Base-by-base conservation (phyloP, 2,113 vertebrate species). In the Ailuropoda melanoleuca region DNA sequence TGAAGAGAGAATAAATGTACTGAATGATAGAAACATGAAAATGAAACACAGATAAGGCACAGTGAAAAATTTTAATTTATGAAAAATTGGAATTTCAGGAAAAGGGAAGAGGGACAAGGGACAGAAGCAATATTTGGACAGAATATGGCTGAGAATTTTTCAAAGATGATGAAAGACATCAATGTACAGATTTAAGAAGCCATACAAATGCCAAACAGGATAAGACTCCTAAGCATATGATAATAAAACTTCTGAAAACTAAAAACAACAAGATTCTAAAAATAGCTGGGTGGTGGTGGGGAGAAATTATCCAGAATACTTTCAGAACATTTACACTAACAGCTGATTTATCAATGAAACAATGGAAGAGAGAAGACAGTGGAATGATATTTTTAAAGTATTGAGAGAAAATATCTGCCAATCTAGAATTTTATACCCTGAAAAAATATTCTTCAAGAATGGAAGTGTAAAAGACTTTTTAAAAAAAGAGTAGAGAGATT, bases 261-360 rank as follows among this genome's bases (percentile, higher is more conserved):
- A 10, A 87, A 84, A 48, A 75, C 9, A 74, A 58, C 8, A 66
- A 60, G 68, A 85, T 74, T n/a, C 34, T 37, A 26, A 72, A 85
- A 89, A 96, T 29, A 81, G 34, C 24, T 39, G 24, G 7, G 50
- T 68, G 21, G 2, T 50, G 56, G 3, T 62, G 24, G 34, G 14
- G 24, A n/a, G 18, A 21, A 60, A 86, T 46, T 39, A 68, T 37
- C 53, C 18, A 31, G 37, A 60, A 60, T 84, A 75, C 13, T 39
- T 75, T 90, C 8, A 68, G 62, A 74, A 34, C 29, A 92, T 86
- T 86, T 83, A 77, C 4, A 83, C n/a, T 58, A 31, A 66, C 31
- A 74, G 68, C 8, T 93, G 55, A 70, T 82, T 94, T 94, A 86
- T 89, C 72, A 77, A 26, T 34, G 62, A 86, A 94, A 92, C 19